Percentiles rank a stretch among this genome's conserved stretches.
phyloP scores from a whole-genome alignment of 2,888 invertebrate genomes.

The Aethes cnicana region DNA sequence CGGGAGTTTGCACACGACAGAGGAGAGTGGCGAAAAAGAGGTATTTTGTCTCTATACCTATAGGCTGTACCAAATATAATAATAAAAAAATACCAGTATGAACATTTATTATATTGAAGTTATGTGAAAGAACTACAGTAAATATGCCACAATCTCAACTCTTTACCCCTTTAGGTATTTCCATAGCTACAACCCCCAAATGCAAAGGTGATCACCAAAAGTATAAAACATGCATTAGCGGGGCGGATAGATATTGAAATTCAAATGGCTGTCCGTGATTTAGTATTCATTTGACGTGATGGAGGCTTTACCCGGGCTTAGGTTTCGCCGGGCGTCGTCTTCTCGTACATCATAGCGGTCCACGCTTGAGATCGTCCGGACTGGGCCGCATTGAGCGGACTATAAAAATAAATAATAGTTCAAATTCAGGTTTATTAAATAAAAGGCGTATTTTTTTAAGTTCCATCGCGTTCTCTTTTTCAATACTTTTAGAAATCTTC shows the following conservation, averaged over 20 bases:
- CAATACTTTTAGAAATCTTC: no score
- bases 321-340: constrained; percentile 80
- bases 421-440: no score
- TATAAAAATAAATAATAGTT: no score
- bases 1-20: no score
- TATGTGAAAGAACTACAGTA: constrained; percentile 3
- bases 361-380: constrained; percentile 58
- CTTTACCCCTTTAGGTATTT: constrained; percentile 3
- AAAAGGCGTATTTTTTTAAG: no score
- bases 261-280: constrained; percentile 78
- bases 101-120: no score
- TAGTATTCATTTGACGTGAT: constrained; percentile 82
- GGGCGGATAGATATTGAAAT: constrained; percentile 76
- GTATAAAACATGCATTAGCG: constrained; percentile 50
- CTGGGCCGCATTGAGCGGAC: constrained; percentile 41
- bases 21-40: no score
- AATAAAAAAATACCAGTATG: no score
- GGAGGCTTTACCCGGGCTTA: constrained; percentile 79
- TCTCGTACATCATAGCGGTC: constrained; percentile 80
- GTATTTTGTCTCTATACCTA: no score
- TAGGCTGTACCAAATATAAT: no score
- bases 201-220: constrained; percentile 21
- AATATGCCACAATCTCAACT: not conserved
- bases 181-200: constrained; percentile 9
- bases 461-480: no score